These are phyloP conservation scores for Cariama cristata DNA, from an alignment of 2,113 vertebrate genomes.

Conservation along the genomic window DNA sequence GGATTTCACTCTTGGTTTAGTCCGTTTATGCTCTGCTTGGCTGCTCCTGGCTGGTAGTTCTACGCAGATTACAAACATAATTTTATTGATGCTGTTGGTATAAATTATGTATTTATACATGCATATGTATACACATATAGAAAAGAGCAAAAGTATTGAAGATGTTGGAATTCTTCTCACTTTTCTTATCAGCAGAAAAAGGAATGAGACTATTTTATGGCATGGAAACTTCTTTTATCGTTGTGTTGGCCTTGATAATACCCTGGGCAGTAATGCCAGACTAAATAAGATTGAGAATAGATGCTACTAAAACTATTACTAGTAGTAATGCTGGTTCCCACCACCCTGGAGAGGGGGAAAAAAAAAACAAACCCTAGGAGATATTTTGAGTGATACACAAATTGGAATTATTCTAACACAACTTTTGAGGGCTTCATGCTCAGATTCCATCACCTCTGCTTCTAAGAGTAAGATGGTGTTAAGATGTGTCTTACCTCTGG, in stretches of 20 bases:
- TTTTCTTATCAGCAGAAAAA: neutral
- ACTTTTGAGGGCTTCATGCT: neutral
- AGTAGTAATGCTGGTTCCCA: neutral
- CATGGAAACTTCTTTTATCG: neutral
- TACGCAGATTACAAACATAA: neutral
- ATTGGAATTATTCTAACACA: neutral
- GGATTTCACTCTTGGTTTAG: neutral
- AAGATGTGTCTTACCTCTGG: neutral
- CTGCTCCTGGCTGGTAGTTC: neutral
- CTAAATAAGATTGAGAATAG: neutral
- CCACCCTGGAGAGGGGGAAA: neutral
- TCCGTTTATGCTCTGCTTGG: neutral
- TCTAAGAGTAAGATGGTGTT: neutral
- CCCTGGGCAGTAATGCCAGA: neutral
- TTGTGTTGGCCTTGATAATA: neutral
- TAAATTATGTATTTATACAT: neutral
- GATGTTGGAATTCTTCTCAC: neutral
- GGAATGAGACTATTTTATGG: neutral
- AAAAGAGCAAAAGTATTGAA: neutral
- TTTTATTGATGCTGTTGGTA: neutral
- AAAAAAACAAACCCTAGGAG: rapidly evolving
- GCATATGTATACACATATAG: neutral
- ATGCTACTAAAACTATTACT: neutral
- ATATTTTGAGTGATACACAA: neutral
- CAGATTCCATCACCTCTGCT: neutral